These are phyloP conservation scores for Drosophila seguyi DNA, from an alignment of 1,140 invertebrate species.

Conservation along the genomic window DNA sequence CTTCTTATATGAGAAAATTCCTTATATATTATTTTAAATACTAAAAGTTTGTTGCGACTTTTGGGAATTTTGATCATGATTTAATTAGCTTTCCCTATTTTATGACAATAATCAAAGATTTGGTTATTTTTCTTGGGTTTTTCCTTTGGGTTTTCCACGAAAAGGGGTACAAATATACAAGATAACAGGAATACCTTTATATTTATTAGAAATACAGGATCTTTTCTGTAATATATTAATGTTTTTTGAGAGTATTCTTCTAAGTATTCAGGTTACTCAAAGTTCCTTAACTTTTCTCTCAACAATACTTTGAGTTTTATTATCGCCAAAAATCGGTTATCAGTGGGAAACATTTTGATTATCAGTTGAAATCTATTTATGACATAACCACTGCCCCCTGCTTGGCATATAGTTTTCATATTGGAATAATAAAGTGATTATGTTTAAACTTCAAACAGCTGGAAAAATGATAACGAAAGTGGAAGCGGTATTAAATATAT, in stretches of 20 bases:
- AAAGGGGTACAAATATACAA: too few relatives aligned
- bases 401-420: not conserved
- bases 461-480: not conserved
- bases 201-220: too few relatives aligned
- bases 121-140: not conserved
- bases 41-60: too few relatives aligned
- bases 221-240: not conserved
- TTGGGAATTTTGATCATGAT: too few relatives aligned
- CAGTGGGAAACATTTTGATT: not conserved
- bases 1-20: too few relatives aligned
- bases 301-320: too few relatives aligned
- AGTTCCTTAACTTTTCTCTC: not conserved
- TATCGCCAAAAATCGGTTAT: not conserved
- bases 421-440: not conserved
- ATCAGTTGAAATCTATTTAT: constrained; percentile 5
- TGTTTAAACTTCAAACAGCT: not conserved
- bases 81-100: too few relatives aligned
- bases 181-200: too few relatives aligned
- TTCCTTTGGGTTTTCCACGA: too few relatives aligned
- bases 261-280: too few relatives aligned
- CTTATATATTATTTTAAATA: too few relatives aligned
- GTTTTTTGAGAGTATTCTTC: not conserved
- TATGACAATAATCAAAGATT: too few relatives aligned
- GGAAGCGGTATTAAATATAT: not conserved
- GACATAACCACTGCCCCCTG: not conserved